Percentiles rank a stretch among this genome's conserved stretches.
Conservation (phyloP, 2,888 invertebrate genomes). For the Drosophila testacea region DNA sequence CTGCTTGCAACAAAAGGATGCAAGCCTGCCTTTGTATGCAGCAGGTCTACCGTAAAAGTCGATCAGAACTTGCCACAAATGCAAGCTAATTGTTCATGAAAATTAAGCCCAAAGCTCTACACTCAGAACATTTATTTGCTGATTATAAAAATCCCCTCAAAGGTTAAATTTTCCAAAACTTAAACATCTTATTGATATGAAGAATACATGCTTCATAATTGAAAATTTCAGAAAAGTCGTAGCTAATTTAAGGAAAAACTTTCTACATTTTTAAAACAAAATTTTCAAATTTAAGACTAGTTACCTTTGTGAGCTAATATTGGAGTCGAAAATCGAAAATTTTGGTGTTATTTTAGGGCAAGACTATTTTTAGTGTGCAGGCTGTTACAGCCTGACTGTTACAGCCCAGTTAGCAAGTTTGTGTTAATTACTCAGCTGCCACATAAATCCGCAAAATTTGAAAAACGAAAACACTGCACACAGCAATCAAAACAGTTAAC, state of each 20-base stretch:
- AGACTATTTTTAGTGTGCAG: background rate
- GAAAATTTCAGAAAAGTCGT: too few relatives aligned
- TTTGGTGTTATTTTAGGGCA: too few relatives aligned
- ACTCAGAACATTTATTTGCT: too few relatives aligned
- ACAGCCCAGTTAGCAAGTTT: constrained; percentile 40
- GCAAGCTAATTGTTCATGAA: constrained; percentile 36
- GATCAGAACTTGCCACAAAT: constrained; percentile 26
- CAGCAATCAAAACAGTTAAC: constrained; percentile 12
- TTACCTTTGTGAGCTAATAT: too few relatives aligned
- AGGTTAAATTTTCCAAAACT: too few relatives aligned
- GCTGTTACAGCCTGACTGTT: background rate
- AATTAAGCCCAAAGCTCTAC: constrained; percentile 15
- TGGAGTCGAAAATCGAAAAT: too few relatives aligned
- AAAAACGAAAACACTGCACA: constrained; percentile 14
- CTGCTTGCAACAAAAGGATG: constrained; percentile 33
- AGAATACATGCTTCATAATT: too few relatives aligned
- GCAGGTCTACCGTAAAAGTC: constrained; percentile 30
- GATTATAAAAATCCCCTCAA: too few relatives aligned
- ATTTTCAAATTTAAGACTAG: too few relatives aligned
- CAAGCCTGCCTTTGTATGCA: constrained; percentile 12
- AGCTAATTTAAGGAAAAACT: too few relatives aligned
- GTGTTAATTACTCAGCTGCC: constrained; percentile 44
- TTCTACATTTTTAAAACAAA: too few relatives aligned
- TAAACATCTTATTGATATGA: too few relatives aligned
- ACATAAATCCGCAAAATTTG: constrained; percentile 24